Evolutionary conservation across 2,888 invertebrate species (phyloP), one percentile per base, ranked within the genome.

Genomic region (Aspidiotus destructor): DNA sequence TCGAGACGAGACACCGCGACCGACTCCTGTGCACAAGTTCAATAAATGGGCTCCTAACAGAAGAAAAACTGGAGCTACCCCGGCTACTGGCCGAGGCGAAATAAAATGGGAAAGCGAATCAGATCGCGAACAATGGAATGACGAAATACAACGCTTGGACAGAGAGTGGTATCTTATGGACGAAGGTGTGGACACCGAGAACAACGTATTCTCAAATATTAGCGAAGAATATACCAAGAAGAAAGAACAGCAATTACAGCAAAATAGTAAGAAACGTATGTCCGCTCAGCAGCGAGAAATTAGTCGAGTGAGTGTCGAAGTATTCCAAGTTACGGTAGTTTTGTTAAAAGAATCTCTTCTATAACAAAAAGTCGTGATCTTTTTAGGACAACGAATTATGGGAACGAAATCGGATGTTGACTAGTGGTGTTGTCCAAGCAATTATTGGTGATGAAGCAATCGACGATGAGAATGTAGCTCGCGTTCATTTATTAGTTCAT

Each of bases 351-450:
- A 13, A 52, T 13, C n/a, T 52, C 6, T 13, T 15, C 16, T 2
- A 28, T 17, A 5, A 1, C 11, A 3, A 52, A 52, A 13, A 52
- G 2, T 52, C 52, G 2, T 52, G 52, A n/a, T 3, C 11, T 28
- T 28, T 74, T 60, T 73, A 82, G 78, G 98, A 99, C 80, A 99
- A 97, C 78, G 98, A 98, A 77, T 81, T 95, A 73, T 99, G 99
- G 99, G 99, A 99, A 79, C 84, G 95, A 40, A 98, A 99, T 81
- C 85, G 99, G 72, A 94, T 99, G 93, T 82, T 97, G 41, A 91
- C 96, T 8, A 91, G 90, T 41, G 92, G 98, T 16, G 96, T 96
- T 0, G 95, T 97, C 0, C 89, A 89, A 75, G 87, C 89, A 41
- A 85, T 92, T 53, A 90, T 89, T 75, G 85, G 89, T 41, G 92